Conservation (phyloP, 2,113 vertebrate species). For the Oreamnos americanus region DNA sequence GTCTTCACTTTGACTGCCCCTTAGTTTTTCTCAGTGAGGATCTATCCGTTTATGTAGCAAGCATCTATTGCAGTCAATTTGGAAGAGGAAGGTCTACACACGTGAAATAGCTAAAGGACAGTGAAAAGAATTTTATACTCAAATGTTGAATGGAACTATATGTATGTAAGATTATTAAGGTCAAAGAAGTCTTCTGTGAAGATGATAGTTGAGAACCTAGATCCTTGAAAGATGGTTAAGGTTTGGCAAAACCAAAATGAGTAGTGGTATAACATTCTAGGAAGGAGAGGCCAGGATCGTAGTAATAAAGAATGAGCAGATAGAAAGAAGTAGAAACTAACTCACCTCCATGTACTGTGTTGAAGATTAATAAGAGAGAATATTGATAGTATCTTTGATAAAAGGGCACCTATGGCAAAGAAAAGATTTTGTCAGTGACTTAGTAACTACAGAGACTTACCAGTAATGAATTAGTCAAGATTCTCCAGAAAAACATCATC, state of each 20-base stretch:
- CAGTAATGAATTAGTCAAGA: background rate
- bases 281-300: background rate
- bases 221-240: background rate
- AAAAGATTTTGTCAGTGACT: background rate
- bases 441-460: background rate
- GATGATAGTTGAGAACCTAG: background rate
- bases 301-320: background rate
- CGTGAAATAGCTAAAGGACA: background rate
- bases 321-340: background rate
- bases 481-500: background rate
- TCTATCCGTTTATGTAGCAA: background rate
- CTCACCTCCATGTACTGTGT: background rate
- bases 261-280: background rate
- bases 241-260: background rate
- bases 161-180: background rate
- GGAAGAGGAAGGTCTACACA: background rate
- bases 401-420: background rate
- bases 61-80: background rate
- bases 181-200: background rate
- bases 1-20: background rate
- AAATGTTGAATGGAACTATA: background rate
- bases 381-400: background rate
- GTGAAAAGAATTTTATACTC: background rate
- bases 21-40: background rate
- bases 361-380: background rate